Evolutionary conservation across 2,113 vertebrate species (phyloP).

Genomic region (Deroptyus accipitrinus): DNA sequence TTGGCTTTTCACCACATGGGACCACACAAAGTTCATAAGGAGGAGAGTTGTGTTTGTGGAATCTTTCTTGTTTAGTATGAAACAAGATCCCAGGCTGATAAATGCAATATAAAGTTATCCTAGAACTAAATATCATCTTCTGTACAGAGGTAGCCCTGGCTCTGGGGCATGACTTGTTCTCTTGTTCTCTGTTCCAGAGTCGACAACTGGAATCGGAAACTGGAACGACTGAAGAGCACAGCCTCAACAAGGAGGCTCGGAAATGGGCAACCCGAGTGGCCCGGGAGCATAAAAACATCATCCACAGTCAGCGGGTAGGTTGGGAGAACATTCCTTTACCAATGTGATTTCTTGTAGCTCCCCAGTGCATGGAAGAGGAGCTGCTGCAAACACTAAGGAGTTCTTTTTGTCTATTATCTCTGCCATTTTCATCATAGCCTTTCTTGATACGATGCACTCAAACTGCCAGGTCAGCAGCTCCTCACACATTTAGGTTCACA

Average conservation of each 20-base stretch:
- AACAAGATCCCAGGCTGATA: neutral
- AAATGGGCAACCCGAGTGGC: constrained; percentile 96
- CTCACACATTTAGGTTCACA: neutral
- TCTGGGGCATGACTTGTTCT: accelerated
- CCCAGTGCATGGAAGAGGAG: neutral
- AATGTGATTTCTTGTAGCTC: accelerated
- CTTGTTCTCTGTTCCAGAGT: constrained; percentile 77
- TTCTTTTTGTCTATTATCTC: neutral
- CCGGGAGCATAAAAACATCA: constrained; percentile 93
- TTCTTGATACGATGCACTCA: neutral
- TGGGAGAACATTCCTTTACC: accelerated
- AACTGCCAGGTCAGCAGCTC: neutral
- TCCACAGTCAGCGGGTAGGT: constrained; percentile 90
- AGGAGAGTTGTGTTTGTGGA: neutral
- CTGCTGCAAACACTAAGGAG: neutral
- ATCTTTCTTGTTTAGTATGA: neutral
- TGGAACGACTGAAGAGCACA: constrained; percentile 95
- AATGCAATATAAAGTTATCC: accelerated
- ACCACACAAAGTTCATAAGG: neutral
- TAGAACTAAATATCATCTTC: accelerated
- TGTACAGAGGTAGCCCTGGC: accelerated
- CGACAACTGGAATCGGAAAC: constrained; percentile 94
- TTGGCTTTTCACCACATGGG: neutral
- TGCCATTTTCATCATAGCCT: neutral
- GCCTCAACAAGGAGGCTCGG: constrained; percentile 96